Percentiles rank a stretch among this genome's conserved stretches.
Evolutionary conservation across 2,888 invertebrate genomes (phyloP).

Genomic region (Geotrupes spiniger): DNA sequence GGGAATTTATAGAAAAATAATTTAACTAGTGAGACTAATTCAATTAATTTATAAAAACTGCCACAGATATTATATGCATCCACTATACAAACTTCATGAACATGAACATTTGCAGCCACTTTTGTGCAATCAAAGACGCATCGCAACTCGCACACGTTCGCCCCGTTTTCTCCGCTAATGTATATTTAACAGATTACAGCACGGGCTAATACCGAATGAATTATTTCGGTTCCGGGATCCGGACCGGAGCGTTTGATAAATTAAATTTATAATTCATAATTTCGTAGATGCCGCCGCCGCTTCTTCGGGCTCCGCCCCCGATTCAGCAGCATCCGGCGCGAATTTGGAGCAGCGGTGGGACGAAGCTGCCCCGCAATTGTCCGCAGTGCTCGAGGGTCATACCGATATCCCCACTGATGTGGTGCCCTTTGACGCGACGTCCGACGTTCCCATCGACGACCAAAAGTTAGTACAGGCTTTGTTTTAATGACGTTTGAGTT

Average conservation of each 20-base stretch:
- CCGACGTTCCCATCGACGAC: slow-evolving; percentile 80
- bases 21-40: too few relatives aligned
- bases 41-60: too few relatives aligned
- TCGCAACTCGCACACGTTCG: too few relatives aligned
- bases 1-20: too few relatives aligned
- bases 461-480: slow-evolving; percentile 68
- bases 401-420: slow-evolving; percentile 60
- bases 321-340: slow-evolving; percentile 13
- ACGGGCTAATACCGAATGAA: slow-evolving; percentile 1
- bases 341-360: slow-evolving; percentile 62
- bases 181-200: too few relatives aligned
- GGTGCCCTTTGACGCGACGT: slow-evolving; percentile 82
- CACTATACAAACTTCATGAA: too few relatives aligned
- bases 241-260: slow-evolving; percentile 19
- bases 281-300: slow-evolving; percentile 13
- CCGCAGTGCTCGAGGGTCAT: slow-evolving; percentile 55
- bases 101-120: too few relatives aligned
- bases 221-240: slow-evolving; percentile 21
- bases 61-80: too few relatives aligned
- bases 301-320: too few relatives aligned
- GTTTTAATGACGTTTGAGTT: too few relatives aligned
- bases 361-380: slow-evolving; percentile 51
- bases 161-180: too few relatives aligned
- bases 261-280: slow-evolving; percentile 26
- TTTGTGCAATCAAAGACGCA: too few relatives aligned